These are phyloP conservation scores for Xenopus borealis DNA, from an alignment of 2,113 vertebrate species.

Conservation along the genomic window DNA sequence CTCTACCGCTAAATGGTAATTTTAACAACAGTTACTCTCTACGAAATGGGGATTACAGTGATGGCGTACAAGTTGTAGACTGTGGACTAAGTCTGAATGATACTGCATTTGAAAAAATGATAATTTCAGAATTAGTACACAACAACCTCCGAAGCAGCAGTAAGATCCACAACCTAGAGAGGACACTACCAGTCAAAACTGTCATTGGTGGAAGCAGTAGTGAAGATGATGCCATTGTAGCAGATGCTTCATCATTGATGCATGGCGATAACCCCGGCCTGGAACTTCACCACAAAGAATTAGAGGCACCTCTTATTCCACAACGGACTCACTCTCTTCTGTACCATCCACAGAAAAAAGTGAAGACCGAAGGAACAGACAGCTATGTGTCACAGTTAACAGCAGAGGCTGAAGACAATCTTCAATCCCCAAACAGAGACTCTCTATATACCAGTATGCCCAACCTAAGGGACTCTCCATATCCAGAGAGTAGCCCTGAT, in stretches of 20 bases:
- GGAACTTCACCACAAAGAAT: conserved; percentile 85
- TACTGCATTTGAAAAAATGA: conserved; percentile 98
- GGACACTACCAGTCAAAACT: conserved; percentile 77
- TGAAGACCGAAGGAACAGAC: conserved; percentile 80
- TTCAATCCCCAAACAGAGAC: conserved; percentile 97
- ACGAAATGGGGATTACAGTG: conserved; percentile 89
- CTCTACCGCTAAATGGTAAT: conserved; percentile 99
- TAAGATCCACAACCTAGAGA: conserved; percentile 89
- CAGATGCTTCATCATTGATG: conserved; percentile 89
- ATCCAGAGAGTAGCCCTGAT: conserved; percentile 82
- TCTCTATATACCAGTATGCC: conserved; percentile 98
- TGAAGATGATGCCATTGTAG: conserved; percentile 85
- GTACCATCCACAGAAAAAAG: conserved; percentile 96
- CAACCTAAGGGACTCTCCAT: conserved; percentile 95
- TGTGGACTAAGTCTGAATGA: conserved; percentile 97
- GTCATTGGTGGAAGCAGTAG: conserved; percentile 82
- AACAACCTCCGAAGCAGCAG: conserved; percentile 92
- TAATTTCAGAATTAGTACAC: conserved; percentile 98
- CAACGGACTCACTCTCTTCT: conserved; percentile 99
- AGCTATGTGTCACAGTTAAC: conserved; percentile 85
- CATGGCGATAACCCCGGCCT: conserved; percentile 79
- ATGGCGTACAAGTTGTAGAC: conserved; percentile 91
- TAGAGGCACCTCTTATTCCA: conserved; percentile 94
- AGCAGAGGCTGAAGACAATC: conserved; percentile 77
- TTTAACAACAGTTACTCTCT: conserved; percentile 99